A percentile compares a stretch with the other conserved stretches of the same genome.
These are phyloP conservation scores for Theretra japonica DNA, from an alignment of 2,888 invertebrate genomes.

Conservation along the genomic window DNA sequence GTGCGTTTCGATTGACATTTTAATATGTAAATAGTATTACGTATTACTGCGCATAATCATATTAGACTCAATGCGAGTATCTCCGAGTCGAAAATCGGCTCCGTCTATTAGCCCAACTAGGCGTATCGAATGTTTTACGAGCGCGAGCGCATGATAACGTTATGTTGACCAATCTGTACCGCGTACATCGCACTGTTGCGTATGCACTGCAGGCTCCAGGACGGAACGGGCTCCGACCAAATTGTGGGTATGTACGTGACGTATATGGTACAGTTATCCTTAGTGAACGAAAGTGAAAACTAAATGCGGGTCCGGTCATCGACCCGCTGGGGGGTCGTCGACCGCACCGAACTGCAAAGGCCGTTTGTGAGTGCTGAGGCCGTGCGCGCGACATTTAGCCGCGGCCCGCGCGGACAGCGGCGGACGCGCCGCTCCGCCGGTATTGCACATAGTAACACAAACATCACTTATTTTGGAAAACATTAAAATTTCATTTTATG, in stretches of 20 bases:
- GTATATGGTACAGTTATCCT: conserved; percentile 83
- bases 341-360: conserved; percentile 84
- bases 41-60: conserved; percentile 26
- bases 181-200: conserved; percentile 43
- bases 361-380: conserved; percentile 83
- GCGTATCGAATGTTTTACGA: conserved; percentile 19
- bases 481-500: conserved; percentile 14
- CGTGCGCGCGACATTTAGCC: conserved; percentile 77
- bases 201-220: conserved; percentile 65
- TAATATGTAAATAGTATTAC: conserved; percentile 56
- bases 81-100: not conserved
- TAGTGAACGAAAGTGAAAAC: conserved; percentile 84
- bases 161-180: conserved; percentile 36
- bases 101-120: not conserved
- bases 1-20: conserved; percentile 63
- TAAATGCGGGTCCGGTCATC: conserved; percentile 80
- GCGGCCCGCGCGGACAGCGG: conserved; percentile 54
- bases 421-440: conserved; percentile 62
- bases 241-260: conserved; percentile 72
- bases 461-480: conserved; percentile 21
- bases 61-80: conserved; percentile 29
- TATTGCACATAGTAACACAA: conserved; percentile 57
- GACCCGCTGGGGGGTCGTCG: conserved; percentile 77
- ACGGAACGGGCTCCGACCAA: conserved; percentile 54
- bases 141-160: conserved; percentile 26